Conservation (phyloP, 2,113 vertebrate genomes). For the Emydura subglobosa region DNA sequence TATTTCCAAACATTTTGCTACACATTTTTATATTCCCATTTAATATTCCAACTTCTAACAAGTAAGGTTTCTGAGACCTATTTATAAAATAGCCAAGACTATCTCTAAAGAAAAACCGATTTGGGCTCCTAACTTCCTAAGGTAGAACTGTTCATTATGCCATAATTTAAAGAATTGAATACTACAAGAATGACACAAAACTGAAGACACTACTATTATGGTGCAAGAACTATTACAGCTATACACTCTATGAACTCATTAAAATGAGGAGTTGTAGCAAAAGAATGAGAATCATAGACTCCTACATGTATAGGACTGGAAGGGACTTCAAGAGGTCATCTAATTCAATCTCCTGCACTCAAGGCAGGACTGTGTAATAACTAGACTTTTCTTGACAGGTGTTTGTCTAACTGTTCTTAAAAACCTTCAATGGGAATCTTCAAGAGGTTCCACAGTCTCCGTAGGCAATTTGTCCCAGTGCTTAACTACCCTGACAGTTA, state of each 20-base stretch:
- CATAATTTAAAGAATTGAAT: neutral
- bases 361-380: too few relatives aligned
- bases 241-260: neutral
- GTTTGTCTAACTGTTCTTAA: too few relatives aligned
- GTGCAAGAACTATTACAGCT: neutral
- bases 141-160: neutral
- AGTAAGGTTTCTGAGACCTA: neutral
- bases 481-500: too few relatives aligned
- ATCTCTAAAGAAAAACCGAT: neutral
- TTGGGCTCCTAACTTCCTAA: neutral
- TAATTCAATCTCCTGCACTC: too few relatives aligned
- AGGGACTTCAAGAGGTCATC: too few relatives aligned
- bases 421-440: too few relatives aligned
- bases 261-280: neutral
- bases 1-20: neutral
- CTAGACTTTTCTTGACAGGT: too few relatives aligned
- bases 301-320: too few relatives aligned
- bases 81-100: neutral
- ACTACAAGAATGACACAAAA: neutral
- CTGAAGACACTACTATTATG: neutral
- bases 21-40: neutral
- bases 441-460: too few relatives aligned
- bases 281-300: neutral
- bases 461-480: too few relatives aligned
- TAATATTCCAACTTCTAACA: neutral